A percentile compares a stretch with the other conserved stretches of the same genome.
phyloP scores from a whole-genome alignment of 30 jellyfish, hydroid and myxozoan genomes.

The Catostylus mosaicus region DNA sequence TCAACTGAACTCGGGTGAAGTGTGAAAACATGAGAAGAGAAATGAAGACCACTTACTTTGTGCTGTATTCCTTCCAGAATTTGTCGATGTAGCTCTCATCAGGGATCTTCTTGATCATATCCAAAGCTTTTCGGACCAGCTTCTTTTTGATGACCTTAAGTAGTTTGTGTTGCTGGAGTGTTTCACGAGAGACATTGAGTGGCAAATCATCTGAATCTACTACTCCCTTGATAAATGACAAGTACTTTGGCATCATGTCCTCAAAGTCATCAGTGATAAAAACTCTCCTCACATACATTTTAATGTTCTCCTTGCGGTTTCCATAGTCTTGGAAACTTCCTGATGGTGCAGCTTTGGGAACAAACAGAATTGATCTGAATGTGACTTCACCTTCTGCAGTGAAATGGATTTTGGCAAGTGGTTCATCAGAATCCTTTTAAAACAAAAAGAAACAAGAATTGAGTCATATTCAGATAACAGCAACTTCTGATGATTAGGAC shows the following conservation, averaged over 20 bases:
- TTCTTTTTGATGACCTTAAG: slow-evolving; percentile 96
- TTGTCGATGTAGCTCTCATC: slow-evolving; percentile 90
- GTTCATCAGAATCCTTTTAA: slow-evolving; percentile 89
- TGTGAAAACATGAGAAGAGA: too few species aligned
- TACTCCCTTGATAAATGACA: slow-evolving; percentile 91
- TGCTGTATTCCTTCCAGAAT: slow-evolving; percentile 99
- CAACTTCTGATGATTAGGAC: not conserved
- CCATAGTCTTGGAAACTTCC: slow-evolving; percentile 98
- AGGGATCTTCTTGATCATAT: slow-evolving; percentile 95
- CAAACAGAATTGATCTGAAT: slow-evolving; percentile 93
- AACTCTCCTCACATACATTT: slow-evolving; percentile 96
- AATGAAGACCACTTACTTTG: slow-evolving; percentile 84
- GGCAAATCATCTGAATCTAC: slow-evolving; percentile 99
- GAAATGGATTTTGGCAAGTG: slow-evolving; percentile 97
- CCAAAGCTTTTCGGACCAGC: slow-evolving; percentile 94
- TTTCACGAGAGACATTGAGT: slow-evolving; percentile 99
- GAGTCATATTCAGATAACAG: too few species aligned
- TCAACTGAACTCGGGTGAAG: too few species aligned
- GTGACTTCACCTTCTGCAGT: slow-evolving; percentile 99
- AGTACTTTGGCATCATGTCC: slow-evolving; percentile 97
- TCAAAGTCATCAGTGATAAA: slow-evolving; percentile 97
- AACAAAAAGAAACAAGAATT: not conserved
- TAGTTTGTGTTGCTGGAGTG: slow-evolving; percentile 95
- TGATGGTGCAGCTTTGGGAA: slow-evolving; percentile 93
- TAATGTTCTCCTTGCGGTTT: slow-evolving; percentile 88